A percentile compares a stretch with the other conserved stretches of the same genome.
phyloP scores from a whole-genome alignment of 2,113 vertebrate species.

The Brienomyrus longianalis region DNA sequence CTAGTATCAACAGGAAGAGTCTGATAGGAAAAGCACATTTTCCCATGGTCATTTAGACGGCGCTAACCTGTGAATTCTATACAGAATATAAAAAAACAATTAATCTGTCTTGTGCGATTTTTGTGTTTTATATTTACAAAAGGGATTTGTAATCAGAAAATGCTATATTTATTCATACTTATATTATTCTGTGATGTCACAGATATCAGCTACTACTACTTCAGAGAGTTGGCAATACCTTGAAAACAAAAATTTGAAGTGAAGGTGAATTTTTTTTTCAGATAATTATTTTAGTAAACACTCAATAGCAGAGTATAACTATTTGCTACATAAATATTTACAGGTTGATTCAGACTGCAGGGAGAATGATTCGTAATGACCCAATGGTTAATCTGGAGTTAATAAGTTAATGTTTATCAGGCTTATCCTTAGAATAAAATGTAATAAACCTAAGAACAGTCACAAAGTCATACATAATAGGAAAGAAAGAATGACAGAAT shows the following conservation, averaged over 20 bases:
- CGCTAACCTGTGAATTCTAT: background rate
- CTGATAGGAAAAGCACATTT: background rate
- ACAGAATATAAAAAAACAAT: background rate
- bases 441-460: conserved; percentile 14
- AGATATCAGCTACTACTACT: background rate
- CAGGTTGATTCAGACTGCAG: background rate
- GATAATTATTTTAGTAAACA: background rate
- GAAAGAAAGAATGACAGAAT: conserved; percentile 10
- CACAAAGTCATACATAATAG: conserved; percentile 2
- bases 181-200: background rate
- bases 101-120: background rate
- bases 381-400: conserved; percentile 16
- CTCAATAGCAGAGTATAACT: background rate
- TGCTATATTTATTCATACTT: background rate
- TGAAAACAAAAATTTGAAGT: background rate
- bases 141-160: background rate
- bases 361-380: conserved; percentile 15
- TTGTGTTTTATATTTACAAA: background rate
- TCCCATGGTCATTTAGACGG: background rate
- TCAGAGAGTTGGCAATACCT: background rate
- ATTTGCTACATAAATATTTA: background rate
- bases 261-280: background rate
- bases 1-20: conserved; percentile 13
- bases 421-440: conserved; percentile 21
- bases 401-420: conserved; percentile 25